Conservation (phyloP, 1,140 invertebrate genomes). For the Drosophila kohkoa region DNA sequence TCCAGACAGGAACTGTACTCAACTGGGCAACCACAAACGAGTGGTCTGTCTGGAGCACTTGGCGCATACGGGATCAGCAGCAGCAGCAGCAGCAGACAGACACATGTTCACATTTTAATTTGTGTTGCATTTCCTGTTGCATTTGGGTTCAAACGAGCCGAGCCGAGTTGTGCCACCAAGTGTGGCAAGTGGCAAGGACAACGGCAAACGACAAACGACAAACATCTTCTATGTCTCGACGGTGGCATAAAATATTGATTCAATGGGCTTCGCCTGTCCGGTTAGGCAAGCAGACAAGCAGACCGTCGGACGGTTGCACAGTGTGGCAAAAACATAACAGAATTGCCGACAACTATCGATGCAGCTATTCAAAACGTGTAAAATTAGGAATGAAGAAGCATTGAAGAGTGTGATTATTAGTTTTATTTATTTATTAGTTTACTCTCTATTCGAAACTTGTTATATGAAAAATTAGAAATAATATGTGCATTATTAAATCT, state of each 20-base stretch:
- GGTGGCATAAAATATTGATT: constrained; percentile 76
- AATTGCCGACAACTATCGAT: not conserved
- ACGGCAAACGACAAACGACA: not conserved
- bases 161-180: constrained; percentile 4
- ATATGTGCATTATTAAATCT: too few relatives aligned
- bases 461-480: too few relatives aligned
- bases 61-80: constrained; percentile 4
- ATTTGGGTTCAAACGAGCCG: constrained; percentile 34
- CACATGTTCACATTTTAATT: constrained; percentile 73
- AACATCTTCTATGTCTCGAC: constrained; percentile 50
- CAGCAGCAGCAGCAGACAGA: constrained; percentile 17
- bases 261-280: constrained; percentile 45
- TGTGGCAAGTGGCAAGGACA: constrained; percentile 9
- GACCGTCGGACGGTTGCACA: not conserved
- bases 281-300: constrained; percentile 24
- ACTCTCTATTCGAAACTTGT: too few relatives aligned
- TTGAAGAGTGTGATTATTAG: too few relatives aligned
- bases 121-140: constrained; percentile 77
- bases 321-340: not conserved
- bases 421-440: too few relatives aligned
- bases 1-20: constrained; percentile 32
- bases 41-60: constrained; percentile 53
- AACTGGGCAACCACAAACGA: constrained; percentile 49
- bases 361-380: too few relatives aligned
- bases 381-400: too few relatives aligned